Evolutionary conservation across 2,797 vertebrate species (phyloP), one percentile per base, ranked within the genome.

Genomic region (Podarcis lilfordi): DNA sequence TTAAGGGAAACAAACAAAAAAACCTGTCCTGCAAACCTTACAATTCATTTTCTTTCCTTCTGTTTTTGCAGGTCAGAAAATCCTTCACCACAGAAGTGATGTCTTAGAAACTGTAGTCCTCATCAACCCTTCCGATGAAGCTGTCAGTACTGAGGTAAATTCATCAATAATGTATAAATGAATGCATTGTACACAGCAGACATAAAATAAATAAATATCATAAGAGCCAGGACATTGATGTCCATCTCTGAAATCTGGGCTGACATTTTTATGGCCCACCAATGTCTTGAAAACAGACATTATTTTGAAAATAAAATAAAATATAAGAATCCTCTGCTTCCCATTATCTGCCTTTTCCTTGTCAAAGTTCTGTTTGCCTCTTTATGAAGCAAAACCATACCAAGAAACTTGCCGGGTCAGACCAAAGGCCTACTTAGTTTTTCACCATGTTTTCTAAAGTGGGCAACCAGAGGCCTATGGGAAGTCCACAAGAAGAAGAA

Each of bases 81-180:
- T 99, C 95, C 98, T 99, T 95, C 99, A 99, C 94, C 98, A 99
- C 93, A 98, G 98, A 97, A 99, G 99, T 95, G 98, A 98, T 91
- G 94, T 99, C 86, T 96, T 99, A 95, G 99, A 99, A 96, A 99
- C 98, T 0, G 98, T 99, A 84, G 99, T 99, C 86, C 97, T 99
- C 19, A 99, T 99, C 94, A 99, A 99, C 94, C 99, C 99, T 85
- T 99, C 99, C 64, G 98, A 99, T 94, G 98, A 99, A 93, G 98
- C 98, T 1, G 98, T 99, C 94, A 98, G 98, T 90, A 99, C 98
- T 0, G 99, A 99, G 98, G 99, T 98, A 96, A 76, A 96, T 95
- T 76, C 50, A 29, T 43, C 10, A 5, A 76, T 86, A 86, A 88
- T 17, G 17, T 2, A 32, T 89, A 2, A 40, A 0, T 82, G 35